Percentiles rank a stretch among this genome's conserved stretches.
phyloP scores from a whole-genome alignment of 2,797 vertebrate genomes.

The Cyclura pinguis region DNA sequence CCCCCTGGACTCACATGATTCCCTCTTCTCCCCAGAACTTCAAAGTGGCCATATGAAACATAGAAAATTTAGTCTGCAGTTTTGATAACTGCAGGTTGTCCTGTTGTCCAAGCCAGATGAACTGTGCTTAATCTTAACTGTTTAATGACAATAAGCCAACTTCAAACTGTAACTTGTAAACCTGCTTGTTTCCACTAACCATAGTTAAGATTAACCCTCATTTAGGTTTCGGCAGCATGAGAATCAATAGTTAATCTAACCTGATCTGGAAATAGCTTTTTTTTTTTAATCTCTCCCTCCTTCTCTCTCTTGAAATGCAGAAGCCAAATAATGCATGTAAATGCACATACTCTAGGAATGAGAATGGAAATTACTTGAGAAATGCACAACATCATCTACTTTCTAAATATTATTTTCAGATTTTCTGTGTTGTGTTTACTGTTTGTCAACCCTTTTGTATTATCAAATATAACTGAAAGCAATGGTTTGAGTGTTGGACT shows the following conservation, averaged over 20 bases:
- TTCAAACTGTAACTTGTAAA: too few relatives aligned
- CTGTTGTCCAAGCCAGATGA: not conserved
- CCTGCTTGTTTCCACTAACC: too few relatives aligned
- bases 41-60: not conserved
- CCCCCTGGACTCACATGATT: not conserved
- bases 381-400: not conserved
- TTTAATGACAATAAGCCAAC: not conserved
- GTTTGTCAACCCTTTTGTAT: not conserved
- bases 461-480: not conserved
- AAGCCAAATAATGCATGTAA: not conserved
- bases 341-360: not conserved
- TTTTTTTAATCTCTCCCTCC: not conserved
- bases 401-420: not conserved
- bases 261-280: conserved; percentile 35
- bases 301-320: not conserved
- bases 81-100: not conserved
- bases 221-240: too few relatives aligned
- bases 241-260: not conserved
- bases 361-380: not conserved
- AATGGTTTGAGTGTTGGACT: too few relatives aligned
- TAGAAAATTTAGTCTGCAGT: not conserved
- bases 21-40: not conserved
- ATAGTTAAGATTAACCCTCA: too few relatives aligned
- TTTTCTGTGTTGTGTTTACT: not conserved
- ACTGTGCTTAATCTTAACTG: not conserved